A percentile compares a stretch with the other conserved stretches of the same genome.
phyloP scores from a whole-genome alignment of 1,140 invertebrate species.

The Planococcus citri region DNA sequence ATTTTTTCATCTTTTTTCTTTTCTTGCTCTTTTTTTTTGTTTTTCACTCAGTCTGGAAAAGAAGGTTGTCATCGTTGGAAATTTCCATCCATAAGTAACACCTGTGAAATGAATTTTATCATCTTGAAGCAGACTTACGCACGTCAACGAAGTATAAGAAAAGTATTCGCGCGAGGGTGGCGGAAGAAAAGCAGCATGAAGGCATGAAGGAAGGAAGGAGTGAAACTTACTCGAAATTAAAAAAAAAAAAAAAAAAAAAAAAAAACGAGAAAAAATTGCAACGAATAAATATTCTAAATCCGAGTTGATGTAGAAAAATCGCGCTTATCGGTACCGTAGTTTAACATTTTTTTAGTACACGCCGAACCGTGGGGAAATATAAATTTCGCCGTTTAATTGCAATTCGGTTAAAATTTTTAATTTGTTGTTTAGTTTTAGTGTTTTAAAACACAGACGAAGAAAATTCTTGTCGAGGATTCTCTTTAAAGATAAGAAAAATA shows the following conservation, averaged over 20 bases:
- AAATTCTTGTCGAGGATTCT: neutral
- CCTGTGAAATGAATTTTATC: too few relatives aligned
- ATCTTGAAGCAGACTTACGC: too few relatives aligned
- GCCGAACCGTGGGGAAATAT: neutral
- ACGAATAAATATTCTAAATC: neutral
- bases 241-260: neutral
- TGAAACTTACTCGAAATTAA: neutral
- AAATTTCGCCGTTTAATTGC: neutral
- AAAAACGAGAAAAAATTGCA: neutral
- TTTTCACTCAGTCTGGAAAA: too few relatives aligned
- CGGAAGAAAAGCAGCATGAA: too few relatives aligned
- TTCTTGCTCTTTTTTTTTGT: too few relatives aligned
- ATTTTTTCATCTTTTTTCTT: too few relatives aligned
- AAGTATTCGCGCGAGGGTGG: too few relatives aligned
- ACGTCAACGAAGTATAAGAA: too few relatives aligned
- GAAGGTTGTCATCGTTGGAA: too few relatives aligned
- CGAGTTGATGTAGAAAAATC: neutral
- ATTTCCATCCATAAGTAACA: too few relatives aligned
- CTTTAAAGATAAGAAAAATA: neutral
- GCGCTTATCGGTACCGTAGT: neutral
- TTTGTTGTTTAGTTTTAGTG: neutral
- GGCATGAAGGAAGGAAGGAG: too few relatives aligned
- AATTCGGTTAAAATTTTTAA: neutral
- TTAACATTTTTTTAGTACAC: constrained; percentile 5
- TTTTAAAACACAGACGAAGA: neutral